Percentiles rank a stretch among this genome's conserved stretches.
These are phyloP conservation scores for Venusia cambrica DNA, from an alignment of 2,888 invertebrate genomes.

Conservation along the genomic window DNA sequence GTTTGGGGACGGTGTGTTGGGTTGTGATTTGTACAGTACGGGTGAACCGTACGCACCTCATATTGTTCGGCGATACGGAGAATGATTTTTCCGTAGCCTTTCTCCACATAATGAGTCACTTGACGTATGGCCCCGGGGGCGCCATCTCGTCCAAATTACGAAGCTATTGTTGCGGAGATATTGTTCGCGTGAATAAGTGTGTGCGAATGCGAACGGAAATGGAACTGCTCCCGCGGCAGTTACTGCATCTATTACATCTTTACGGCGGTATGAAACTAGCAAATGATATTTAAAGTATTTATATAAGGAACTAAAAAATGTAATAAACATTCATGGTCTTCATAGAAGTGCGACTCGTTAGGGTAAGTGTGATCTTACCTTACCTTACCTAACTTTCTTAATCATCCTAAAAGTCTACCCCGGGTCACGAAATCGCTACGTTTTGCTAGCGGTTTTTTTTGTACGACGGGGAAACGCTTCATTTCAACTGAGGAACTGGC, in stretches of 20 bases:
- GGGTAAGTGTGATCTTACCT: too few species aligned
- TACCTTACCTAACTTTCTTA: too few species aligned
- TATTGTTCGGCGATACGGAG: constrained; percentile 50
- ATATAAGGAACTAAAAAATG: too few species aligned
- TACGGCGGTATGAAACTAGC: too few species aligned
- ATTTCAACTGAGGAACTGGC: too few species aligned
- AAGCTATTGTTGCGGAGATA: constrained; percentile 72
- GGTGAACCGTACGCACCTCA: constrained; percentile 51
- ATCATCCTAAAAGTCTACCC: too few species aligned
- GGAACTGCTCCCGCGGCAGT: constrained; percentile 61
- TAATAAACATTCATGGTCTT: too few species aligned
- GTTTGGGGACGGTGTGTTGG: constrained; percentile 6
- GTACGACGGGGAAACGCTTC: too few species aligned
- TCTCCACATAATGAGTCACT: constrained; percentile 74
- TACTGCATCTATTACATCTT: constrained; percentile 56
- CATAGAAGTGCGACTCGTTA: too few species aligned
- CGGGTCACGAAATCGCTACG: too few species aligned
- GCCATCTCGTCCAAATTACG: constrained; percentile 71
- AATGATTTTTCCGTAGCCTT: constrained; percentile 63
- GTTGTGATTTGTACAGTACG: constrained; percentile 27
- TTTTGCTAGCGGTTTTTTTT: too few species aligned
- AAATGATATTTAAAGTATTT: too few species aligned
- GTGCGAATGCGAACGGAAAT: constrained; percentile 76
- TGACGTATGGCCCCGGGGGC: constrained; percentile 70
- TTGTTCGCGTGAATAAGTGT: constrained; percentile 75